Conservation (phyloP, 2,797 vertebrate species). For the Pogonophryne albipinna region DNA sequence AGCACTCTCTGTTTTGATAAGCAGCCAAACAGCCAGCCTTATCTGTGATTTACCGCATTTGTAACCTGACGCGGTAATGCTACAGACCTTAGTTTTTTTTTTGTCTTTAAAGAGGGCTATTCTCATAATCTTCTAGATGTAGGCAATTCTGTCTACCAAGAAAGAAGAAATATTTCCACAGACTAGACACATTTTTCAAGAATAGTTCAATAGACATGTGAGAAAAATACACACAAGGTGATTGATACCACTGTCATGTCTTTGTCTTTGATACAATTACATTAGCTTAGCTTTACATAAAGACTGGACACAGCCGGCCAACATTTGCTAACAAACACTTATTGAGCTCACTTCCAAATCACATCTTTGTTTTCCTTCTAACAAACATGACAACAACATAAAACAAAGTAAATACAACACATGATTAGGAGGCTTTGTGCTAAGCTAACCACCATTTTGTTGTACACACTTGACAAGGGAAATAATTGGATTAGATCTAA, state of each 20-base stretch:
- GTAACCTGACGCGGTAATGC: background rate
- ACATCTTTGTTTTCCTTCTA: background rate
- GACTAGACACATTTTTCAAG: background rate
- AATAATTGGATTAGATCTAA: constrained; percentile 1
- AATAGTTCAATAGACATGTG: background rate
- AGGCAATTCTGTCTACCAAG: background rate
- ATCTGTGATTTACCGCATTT: background rate
- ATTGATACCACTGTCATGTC: background rate
- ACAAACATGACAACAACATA: background rate
- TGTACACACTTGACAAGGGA: background rate
- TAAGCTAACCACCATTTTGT: background rate
- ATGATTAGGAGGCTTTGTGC: background rate
- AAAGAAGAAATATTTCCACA: background rate
- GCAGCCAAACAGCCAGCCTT: constrained; percentile 8
- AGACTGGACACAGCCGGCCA: background rate
- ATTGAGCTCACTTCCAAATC: background rate
- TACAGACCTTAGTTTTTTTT: background rate
- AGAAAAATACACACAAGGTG: background rate
- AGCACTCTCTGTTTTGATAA: constrained; percentile 13
- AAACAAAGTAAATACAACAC: background rate
- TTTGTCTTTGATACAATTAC: background rate
- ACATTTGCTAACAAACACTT: background rate
- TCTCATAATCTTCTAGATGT: background rate
- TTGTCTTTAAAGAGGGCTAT: constrained; percentile 4
- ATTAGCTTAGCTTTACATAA: background rate